Evolutionary conservation across 1,140 invertebrate genomes (phyloP), one percentile per base, ranked within the genome.

Genomic region (Eriosoma lanigerum): DNA sequence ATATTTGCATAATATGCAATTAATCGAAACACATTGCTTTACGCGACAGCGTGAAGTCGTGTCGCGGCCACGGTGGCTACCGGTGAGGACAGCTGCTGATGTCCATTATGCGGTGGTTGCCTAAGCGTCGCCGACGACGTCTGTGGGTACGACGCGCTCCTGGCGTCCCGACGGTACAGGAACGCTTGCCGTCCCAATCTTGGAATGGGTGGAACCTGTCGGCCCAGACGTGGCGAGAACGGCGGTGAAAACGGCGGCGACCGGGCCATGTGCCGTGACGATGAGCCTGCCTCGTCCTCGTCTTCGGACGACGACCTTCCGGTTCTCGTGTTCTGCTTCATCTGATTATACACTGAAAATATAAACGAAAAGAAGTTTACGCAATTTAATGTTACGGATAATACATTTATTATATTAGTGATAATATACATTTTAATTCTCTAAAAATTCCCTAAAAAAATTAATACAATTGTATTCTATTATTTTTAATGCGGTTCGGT

Each of bases 201-300:
- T 9, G 75, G 54, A 4, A 38, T 38, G 32, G 32, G 3, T 38
- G 32, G 32, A 38, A 13, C 72, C 38, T 75, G 80, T 5, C 82
- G 80, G n/a, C 82, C 82, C 48, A 82, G 52, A 19, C 82, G 81
- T 4, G 82, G 82, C n/a, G 82, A 81, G 44, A 82, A 82, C 10
- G 82, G 82, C 9, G 82, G 82, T 12, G 82, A 81, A 10, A 60
- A 62, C 21, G 75, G 75, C 17, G 75, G 75, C 54, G 75, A 78
- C 9, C 75, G 19, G 38, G 38, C 75, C 56, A 56, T 19, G 9
- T 78, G 75, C 52, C 75, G 75, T 4, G 75, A 24, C 15, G 58
- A 15, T 1, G 54, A 60, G 1, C 21, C 32, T 15, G 17, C 58
- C 6, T 80, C 82, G 32, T 76, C 76, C 1, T 62, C 82, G 19